Conservation (phyloP, 2,888 invertebrate species). For the Geophilus truncorum region DNA sequence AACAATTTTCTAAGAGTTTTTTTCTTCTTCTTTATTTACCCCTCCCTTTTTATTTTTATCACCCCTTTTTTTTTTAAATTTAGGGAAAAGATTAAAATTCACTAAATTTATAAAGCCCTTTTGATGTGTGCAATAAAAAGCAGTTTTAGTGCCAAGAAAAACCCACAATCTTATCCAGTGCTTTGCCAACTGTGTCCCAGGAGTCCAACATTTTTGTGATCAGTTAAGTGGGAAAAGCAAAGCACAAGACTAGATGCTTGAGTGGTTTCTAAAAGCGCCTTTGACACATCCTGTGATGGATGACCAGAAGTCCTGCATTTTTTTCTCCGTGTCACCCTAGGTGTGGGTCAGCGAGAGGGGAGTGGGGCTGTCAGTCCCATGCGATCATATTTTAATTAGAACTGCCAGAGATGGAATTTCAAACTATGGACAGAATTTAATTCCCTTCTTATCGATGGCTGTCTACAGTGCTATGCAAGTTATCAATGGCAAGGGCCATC, state of each 20-base stretch:
- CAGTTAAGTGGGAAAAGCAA: conserved; percentile 22
- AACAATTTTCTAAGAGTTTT: neutral
- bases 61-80: neutral
- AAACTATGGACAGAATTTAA: conserved; percentile 24
- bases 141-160: neutral
- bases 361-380: neutral
- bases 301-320: conserved; percentile 22
- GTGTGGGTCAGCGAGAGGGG: conserved; percentile 3
- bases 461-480: conserved; percentile 8
- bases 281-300: conserved; percentile 22
- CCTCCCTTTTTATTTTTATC: neutral
- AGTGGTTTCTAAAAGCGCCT: conserved; percentile 8
- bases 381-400: conserved; percentile 25
- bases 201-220: conserved; percentile 18
- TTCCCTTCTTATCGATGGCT: conserved; percentile 24
- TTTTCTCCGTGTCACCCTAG: conserved; percentile 14
- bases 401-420: conserved; percentile 22
- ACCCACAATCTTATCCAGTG: conserved; percentile 12
- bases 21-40: neutral
- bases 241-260: conserved; percentile 24
- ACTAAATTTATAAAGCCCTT: neutral
- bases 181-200: neutral
- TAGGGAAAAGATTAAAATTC: neutral
- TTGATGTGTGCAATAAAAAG: conserved; percentile 1
- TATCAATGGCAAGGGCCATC: conserved; percentile 25